Evolutionary conservation across 2,113 vertebrate genomes (phyloP).

Genomic region (Procavia capensis): DNA sequence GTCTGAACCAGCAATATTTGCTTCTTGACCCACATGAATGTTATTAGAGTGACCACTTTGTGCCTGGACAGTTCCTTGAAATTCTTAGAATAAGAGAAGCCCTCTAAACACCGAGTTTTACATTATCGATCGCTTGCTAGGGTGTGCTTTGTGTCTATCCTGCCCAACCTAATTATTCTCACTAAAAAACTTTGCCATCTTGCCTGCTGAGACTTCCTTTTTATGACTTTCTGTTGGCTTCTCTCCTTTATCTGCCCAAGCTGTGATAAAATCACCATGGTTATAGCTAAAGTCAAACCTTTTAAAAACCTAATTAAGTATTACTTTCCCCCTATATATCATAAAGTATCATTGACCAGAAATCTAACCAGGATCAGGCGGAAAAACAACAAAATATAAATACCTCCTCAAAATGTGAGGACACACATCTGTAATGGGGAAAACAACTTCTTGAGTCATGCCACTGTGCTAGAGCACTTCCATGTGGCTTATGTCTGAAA

Average conservation of each 20-base stretch:
- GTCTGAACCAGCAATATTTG: not conserved
- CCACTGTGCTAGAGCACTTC: slow-evolving; percentile 37
- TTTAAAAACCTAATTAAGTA: slow-evolving; percentile 77
- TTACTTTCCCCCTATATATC: slow-evolving; percentile 63
- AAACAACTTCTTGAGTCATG: slow-evolving; percentile 30
- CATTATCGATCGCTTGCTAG: slow-evolving; percentile 62
- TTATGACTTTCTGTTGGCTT: slow-evolving; percentile 67
- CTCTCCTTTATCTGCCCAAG: slow-evolving; percentile 70
- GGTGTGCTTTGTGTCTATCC: slow-evolving; percentile 60
- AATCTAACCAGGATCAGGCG: slow-evolving; percentile 67
- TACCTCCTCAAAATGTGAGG: slow-evolving; percentile 50
- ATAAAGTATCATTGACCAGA: slow-evolving; percentile 76
- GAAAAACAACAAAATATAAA: slow-evolving; percentile 31
- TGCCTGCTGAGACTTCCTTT: slow-evolving; percentile 79
- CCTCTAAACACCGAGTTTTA: slow-evolving; percentile 71
- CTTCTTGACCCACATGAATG: slow-evolving; percentile 23
- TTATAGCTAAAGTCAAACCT: slow-evolving; percentile 74
- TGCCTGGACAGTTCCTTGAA: slow-evolving; percentile 46
- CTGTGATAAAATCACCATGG: slow-evolving; percentile 80
- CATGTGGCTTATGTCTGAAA: slow-evolving; percentile 52
- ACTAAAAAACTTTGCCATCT: slow-evolving; percentile 72
- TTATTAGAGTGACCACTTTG: not conserved
- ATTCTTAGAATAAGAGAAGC: slow-evolving; percentile 60
- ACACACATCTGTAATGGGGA: slow-evolving; percentile 36
- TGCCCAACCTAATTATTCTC: slow-evolving; percentile 74